Percentiles rank a stretch among this genome's conserved stretches.
Evolutionary conservation across 2,797 vertebrate genomes (phyloP).

Genomic region (Coregonus sp.): DNA sequence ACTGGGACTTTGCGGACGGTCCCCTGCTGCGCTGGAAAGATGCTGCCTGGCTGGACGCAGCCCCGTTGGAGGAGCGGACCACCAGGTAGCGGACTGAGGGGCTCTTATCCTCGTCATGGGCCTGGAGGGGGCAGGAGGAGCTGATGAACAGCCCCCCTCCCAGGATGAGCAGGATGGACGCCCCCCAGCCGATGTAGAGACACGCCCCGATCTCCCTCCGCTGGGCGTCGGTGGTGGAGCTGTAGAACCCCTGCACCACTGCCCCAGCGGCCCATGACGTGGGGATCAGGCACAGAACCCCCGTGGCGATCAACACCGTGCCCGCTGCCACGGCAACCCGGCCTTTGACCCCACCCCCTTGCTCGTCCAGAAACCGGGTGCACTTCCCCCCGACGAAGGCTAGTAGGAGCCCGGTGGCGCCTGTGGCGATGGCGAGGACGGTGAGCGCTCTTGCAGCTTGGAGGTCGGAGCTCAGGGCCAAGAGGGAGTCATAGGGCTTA

Average conservation of each 20-base stretch:
- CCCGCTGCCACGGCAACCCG: slow-evolving; percentile 72
- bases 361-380: slow-evolving; percentile 76
- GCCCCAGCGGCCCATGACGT: slow-evolving; percentile 71
- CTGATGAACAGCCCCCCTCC: slow-evolving; percentile 86
- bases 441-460: slow-evolving; percentile 74
- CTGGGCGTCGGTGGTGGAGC: slow-evolving; percentile 76
- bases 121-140: slow-evolving; percentile 58
- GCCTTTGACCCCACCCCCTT: slow-evolving; percentile 54
- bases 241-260: slow-evolving; percentile 77
- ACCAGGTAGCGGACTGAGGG: slow-evolving; percentile 67
- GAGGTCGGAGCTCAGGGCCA: slow-evolving; percentile 68
- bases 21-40: slow-evolving; percentile 37
- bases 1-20: slow-evolving; percentile 29
- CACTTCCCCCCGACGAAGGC: slow-evolving; percentile 82
- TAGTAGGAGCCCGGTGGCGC: slow-evolving; percentile 69
- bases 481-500: slow-evolving; percentile 73
- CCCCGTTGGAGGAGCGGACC: slow-evolving; percentile 64
- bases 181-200: slow-evolving; percentile 91
- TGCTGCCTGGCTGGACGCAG: slow-evolving; percentile 30
- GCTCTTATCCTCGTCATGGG: slow-evolving; percentile 45
- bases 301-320: slow-evolving; percentile 65
- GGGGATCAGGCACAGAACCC: slow-evolving; percentile 76
- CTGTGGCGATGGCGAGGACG: slow-evolving; percentile 65
- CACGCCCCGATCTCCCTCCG: slow-evolving; percentile 87
- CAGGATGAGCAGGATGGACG: slow-evolving; percentile 81